These are phyloP conservation scores for Luperina nickerlii DNA, from an alignment of 2,888 invertebrate genomes.

Conservation along the genomic window DNA sequence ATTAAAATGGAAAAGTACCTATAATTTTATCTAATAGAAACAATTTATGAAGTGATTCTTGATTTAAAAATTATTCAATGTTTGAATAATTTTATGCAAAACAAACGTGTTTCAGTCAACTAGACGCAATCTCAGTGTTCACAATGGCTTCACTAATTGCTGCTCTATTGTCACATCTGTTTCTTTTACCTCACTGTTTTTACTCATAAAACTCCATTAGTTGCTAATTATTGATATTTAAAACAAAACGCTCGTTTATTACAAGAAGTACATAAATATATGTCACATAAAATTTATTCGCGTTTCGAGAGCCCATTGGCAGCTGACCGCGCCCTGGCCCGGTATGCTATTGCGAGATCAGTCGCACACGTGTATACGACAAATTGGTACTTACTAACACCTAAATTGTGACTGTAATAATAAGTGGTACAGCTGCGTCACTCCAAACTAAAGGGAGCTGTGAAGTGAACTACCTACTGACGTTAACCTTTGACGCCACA, in stretches of 20 bases:
- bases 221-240: conserved; percentile 12
- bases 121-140: conserved; percentile 41
- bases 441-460: conserved; percentile 30
- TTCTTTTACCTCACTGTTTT: conserved; percentile 27
- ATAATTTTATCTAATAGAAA: background rate
- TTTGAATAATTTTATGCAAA: conserved; percentile 24
- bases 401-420: conserved; percentile 62
- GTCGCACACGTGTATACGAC: conserved; percentile 80
- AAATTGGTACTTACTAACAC: conserved; percentile 69
- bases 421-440: conserved; percentile 63
- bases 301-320: conserved; percentile 77
- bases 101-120: conserved; percentile 41
- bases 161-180: conserved; percentile 64
- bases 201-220: conserved; percentile 20
- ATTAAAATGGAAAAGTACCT: background rate
- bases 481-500: conserved; percentile 27
- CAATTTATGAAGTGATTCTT: background rate
- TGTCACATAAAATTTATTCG: conserved; percentile 77
- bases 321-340: conserved; percentile 83
- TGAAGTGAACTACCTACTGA: conserved; percentile 15
- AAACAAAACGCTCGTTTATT: conserved; percentile 9
- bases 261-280: conserved; percentile 56
- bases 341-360: conserved; percentile 84
- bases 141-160: conserved; percentile 66
- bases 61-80: conserved; percentile 29